Base-by-base conservation (phyloP, 2,113 vertebrate genomes). In the Zeus faber region DNA sequence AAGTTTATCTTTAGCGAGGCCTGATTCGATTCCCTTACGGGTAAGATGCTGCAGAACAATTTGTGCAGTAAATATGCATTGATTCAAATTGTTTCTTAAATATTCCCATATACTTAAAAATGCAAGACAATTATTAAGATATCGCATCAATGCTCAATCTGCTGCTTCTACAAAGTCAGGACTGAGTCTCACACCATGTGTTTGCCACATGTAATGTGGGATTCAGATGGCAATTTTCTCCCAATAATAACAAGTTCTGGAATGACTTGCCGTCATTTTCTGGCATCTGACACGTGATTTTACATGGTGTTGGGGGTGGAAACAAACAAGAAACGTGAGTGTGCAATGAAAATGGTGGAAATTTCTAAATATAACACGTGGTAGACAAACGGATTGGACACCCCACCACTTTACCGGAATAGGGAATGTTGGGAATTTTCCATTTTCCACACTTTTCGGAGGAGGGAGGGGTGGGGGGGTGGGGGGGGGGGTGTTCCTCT, bases 371-470 rank as follows among this genome's bases (percentile, higher is more conserved):
- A 61, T 48, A 57, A 65, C 62, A 53, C 31, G 44, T 39, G 57
- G 54, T 64, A 63, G 47, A n/a, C 33, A 23, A 39, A 11, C 21
- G 18, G 35, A 23, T 10, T 26, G 47, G 63, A 74, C 72, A 67
- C 47, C 55, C 5, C 25, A 23, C 23, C 9, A 26, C 49, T 60
- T 67, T 77, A 82, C 65, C 68, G 76, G 82, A 85, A 84, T 26
- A 79, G 3, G 45, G 2, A 68, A 81, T 77, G 16, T 41, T 7
- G 66, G 46, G 72, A 82, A 87, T 89, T 72, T 70, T 40, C 52
- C 20, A 29, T 49, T 24, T 57, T 60, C 22, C 54, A 26, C n/a
- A 16, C 40, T 55, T 41, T 67, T 43, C 25, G 49, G 48, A 53
- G 31, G n/a, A 14, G 26, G 21, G 1, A 0, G 54, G 49, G 58